Evolutionary conservation across 2,797 vertebrate genomes (phyloP), one percentile per base, ranked within the genome.

Genomic region (Falco concolor): DNA sequence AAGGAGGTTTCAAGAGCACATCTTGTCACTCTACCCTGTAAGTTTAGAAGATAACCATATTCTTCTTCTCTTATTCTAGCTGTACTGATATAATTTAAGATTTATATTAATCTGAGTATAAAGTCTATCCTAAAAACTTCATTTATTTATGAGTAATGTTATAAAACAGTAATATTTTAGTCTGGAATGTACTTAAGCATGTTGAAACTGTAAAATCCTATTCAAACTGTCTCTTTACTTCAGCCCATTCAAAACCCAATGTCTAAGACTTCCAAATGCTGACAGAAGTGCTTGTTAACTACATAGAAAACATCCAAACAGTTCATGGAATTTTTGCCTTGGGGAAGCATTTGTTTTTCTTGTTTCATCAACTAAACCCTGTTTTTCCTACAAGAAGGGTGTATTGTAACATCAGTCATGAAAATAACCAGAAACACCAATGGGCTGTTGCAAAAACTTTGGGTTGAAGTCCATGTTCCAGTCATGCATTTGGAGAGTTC

Each of bases 311-410:
- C 75, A 94, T 96, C 75, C 91, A 95, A 96, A 94, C 68, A 74
- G 79, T 81, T 68, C 72, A 73, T 91, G 95, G 94, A 96, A 92
- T 96, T 94, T 92, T 79, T 95, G 94, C 95, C 93, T 93, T 94
- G 77, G 88, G 94, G 90, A 94, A 94, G 34, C 87, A 83, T 94
- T 96, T 94, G 91, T 95, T 96, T 92, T 83, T 90, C 93, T 93
- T 89, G 38, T 96, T 96, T 96, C 89, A 82, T 87, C 95, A 95
- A 89, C 93, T 95, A 73, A 93, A 91, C 44, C 15, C 64, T 94
- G 88, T 78, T 88, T 96, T 93, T 94, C 91, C 80, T 94, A 73
- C 72, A 78, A 84, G 80, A 87, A 87, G 89, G 38, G 15, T 74
- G 53, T 30, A 91, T 94, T 94, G 73, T 95, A 91, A 77, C 74